Evolutionary conservation across 2,888 invertebrate species (phyloP).

Genomic region (Mimumesa dahlbomi): DNA sequence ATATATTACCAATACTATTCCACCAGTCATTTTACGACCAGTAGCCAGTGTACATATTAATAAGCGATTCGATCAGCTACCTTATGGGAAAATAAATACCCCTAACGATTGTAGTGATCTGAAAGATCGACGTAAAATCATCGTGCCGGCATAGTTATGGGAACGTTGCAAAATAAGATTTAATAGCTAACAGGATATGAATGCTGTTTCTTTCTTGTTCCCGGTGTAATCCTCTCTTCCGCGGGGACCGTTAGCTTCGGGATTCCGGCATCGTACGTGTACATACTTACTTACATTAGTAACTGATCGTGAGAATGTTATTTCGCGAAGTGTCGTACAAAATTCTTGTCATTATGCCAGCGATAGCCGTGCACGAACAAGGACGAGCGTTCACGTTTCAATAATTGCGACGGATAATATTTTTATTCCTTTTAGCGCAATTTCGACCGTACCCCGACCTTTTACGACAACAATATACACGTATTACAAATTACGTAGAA

Average conservation of each 20-base stretch:
- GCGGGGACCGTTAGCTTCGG: slow-evolving; percentile 32
- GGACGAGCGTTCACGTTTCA: not conserved
- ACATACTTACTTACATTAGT: slow-evolving; percentile 13
- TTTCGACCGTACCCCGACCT: no score
- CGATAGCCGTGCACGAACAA: slow-evolving; percentile 7
- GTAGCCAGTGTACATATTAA: no score
- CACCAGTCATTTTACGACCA: no score
- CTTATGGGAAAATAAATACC: no score
- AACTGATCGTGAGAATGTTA: slow-evolving; percentile 19
- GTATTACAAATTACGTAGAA: no score
- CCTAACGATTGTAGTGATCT: no score
- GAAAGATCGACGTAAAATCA: not conserved
- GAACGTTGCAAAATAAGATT: not conserved
- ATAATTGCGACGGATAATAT: not conserved
- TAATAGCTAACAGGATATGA: slow-evolving; percentile 1
- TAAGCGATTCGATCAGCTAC: no score
- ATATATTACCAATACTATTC: no score
- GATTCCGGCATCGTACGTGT: slow-evolving; percentile 40
- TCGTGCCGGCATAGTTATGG: no score
- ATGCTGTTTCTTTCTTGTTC: slow-evolving; percentile 29
- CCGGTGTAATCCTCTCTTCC: slow-evolving; percentile 25
- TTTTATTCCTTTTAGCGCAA: no score
- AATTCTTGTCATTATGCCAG: slow-evolving; percentile 7
- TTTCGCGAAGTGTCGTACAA: slow-evolving; percentile 10
- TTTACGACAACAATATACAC: no score